Conservation (phyloP, 2,888 invertebrate species). For the Meteorus colon region DNA sequence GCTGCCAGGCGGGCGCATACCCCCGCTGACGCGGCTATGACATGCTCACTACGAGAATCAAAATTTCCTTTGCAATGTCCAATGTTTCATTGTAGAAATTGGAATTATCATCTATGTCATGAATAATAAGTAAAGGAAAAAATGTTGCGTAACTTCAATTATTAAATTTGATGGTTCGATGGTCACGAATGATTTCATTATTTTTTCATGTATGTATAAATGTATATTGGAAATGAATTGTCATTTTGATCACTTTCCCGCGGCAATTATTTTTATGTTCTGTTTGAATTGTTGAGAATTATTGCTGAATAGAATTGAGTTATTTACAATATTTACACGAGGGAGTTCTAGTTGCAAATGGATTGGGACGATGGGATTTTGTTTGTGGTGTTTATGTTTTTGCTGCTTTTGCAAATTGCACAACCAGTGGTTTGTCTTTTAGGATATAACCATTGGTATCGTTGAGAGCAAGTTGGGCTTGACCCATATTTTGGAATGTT, state of each 20-base stretch:
- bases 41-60: constrained; percentile 56
- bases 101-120: too few species aligned
- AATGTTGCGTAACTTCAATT: too few species aligned
- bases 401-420: constrained; percentile 82
- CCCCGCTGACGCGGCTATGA: constrained; percentile 67
- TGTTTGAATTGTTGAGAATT: background rate
- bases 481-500: constrained; percentile 82
- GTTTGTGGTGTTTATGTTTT: constrained; percentile 53
- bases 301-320: background rate
- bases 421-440: constrained; percentile 92
- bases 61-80: constrained; percentile 5
- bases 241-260: background rate
- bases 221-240: background rate
- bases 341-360: background rate
- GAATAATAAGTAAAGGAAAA: too few species aligned
- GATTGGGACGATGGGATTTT: background rate
- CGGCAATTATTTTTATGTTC: constrained; percentile 5
- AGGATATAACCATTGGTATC: constrained; percentile 92
- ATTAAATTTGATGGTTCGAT: background rate
- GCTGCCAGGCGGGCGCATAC: constrained; percentile 64
- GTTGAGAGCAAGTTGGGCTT: constrained; percentile 83
- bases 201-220: background rate
- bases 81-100: background rate
- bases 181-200: background rate
- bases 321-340: background rate